Base-by-base conservation (phyloP, 2,113 vertebrate species). In the Tor tambroides region DNA sequence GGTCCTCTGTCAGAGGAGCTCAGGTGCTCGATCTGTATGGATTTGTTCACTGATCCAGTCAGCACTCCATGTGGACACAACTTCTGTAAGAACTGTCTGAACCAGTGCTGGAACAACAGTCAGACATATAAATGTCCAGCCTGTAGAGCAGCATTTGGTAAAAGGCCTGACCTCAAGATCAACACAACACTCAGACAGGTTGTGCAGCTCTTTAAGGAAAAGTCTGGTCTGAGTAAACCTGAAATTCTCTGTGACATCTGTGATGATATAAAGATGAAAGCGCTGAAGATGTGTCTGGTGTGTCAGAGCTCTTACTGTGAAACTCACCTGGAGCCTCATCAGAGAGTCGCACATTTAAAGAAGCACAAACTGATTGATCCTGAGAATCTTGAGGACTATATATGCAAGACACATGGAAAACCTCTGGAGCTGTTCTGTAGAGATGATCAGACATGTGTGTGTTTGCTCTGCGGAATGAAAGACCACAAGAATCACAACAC, bases 401-500 rank as follows among this genome's bases (percentile, higher is more conserved):
- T 75, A 14, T 74, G 71, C 2, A 2, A 74, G 71, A 74, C 21
- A 74, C 71, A 74, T 41, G 35, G 10, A 1, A 74, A 54, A 54
- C 51, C 51, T 54, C 51, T 54, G 51, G 51, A 54, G 51, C 51
- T 54, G 51, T 54, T 54, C 30, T 71, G 67, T 21, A 71, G 28
- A 35, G 67, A 71, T 71, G 67, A 71, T 71, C 67, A 71, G 21
- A 41, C 71, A 11, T 41, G 32, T 74, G 71, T 74, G 32, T 74
- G 71, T 11, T 41, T 41, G 7, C 2, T 74, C 3, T 74, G 71
- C 7, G 71, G 17, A 38, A 19, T 74, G 35, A 74, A 32, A 74
- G 71, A 74, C 17, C 71, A 74, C 71, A 74, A 41, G 35, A 74
- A 35, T 41, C 71, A 74, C 71, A 74, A 74, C 71, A 74, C 71